Evolutionary conservation across 2,113 vertebrate genomes (phyloP), one percentile per base, ranked within the genome.

Genomic region (Pitta sordida): DNA sequence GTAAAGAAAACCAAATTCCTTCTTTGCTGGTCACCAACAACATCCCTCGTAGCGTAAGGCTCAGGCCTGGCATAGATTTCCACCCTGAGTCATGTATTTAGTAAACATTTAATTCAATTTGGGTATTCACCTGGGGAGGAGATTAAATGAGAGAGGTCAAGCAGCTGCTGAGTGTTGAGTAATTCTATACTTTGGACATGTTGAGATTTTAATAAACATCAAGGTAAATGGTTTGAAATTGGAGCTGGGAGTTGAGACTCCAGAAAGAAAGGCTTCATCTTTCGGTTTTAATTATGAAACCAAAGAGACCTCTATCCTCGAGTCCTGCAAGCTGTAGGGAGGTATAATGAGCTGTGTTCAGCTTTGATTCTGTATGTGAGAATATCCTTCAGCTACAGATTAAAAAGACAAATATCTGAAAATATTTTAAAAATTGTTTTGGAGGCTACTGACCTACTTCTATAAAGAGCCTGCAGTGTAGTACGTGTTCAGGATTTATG

Each of bases 161-260:
- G 95, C 95, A 96, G 96, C 96, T 94, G 88, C 95, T 94, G 86
- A 90, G 93, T 95, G 80, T 89, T 81, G 88, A 75, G 97, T 97
- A 97, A 98, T 91, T 94, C 93, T 91, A 97, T 97, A 89, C 92
- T 53, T 52, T 88, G 87, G 89, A 95, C 83, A 75, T 87, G 96
- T 88, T 67, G 94, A 39, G 93, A 79, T 94, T 96, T 97, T 97
- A 96, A 96, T 98, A 96, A 98, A 88, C 76, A 82, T 90, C 93
- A 93, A 96, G 96, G 97, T 97, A 94, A 82, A 90, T 55, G 80
- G 97, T 96, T 98, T 97, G 97, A 98, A 97, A 98, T 90, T 68
- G 82, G 94, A 98, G 81, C 97, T 93, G 77, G 80, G 92, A 95
- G 83, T 92, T 87, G 64, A 84, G 94, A 60, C 86, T 94, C 85